A percentile compares a stretch with the other conserved stretches of the same genome.
Evolutionary conservation across 2,888 invertebrate genomes (phyloP).

Genomic region (Cheilosia urbana): DNA sequence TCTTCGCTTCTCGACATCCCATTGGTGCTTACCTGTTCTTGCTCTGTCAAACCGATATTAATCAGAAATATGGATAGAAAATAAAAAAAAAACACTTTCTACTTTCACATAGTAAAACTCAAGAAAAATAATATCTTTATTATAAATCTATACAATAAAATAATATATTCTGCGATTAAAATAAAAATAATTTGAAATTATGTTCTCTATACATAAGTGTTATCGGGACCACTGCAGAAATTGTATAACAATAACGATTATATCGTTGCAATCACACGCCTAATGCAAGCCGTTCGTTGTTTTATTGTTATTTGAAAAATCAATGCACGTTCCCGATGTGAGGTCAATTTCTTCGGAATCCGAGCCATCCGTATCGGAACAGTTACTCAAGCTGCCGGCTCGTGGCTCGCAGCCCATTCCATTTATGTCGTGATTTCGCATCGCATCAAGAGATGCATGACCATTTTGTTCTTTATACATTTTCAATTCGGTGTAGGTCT

Average conservation of each 20-base stretch:
- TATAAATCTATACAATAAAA: constrained; percentile 62
- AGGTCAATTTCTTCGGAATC: constrained; percentile 84
- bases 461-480: constrained; percentile 81
- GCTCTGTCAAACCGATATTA: no score
- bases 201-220: constrained; percentile 55
- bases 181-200: constrained; percentile 51
- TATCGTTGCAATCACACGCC: not conserved
- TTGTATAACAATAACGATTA: constrained; percentile 1
- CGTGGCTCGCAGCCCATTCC: constrained; percentile 76
- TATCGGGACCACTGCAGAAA: constrained; percentile 37
- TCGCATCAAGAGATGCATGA: constrained; percentile 68
- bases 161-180: constrained; percentile 36
- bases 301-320: constrained; percentile 83
- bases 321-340: constrained; percentile 83
- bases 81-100: not conserved
- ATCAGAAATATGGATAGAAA: not conserved
- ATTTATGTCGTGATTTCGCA: constrained; percentile 77
- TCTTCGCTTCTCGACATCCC: no score
- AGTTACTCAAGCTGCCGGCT: constrained; percentile 78
- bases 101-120: constrained; percentile 47
- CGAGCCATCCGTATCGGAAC: constrained; percentile 82
- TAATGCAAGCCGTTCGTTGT: constrained; percentile 63
- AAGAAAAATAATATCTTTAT: constrained; percentile 66
- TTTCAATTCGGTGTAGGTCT: constrained; percentile 83
- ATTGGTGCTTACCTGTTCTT: no score